A percentile compares a stretch with the other conserved stretches of the same genome.
Conservation (phyloP, 2,888 invertebrate genomes). For the Ochropacha duplaris region DNA sequence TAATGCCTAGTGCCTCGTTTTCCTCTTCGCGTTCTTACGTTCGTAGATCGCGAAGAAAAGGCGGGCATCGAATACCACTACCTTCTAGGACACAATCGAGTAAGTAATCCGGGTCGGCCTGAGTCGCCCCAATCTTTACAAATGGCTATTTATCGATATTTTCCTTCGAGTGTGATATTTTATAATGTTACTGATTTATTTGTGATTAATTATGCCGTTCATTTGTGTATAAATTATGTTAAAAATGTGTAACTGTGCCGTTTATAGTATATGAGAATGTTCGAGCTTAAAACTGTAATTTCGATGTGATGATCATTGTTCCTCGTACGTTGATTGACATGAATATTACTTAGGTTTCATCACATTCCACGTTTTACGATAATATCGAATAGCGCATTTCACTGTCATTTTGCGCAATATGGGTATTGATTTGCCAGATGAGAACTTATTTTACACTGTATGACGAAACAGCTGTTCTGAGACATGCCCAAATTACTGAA, state of each 20-base stretch:
- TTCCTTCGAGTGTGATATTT: conserved; percentile 45
- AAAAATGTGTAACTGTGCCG: conserved; percentile 18
- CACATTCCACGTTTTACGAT: conserved; percentile 46
- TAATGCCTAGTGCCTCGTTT: conserved; percentile 97
- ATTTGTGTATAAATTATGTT: conserved; percentile 19
- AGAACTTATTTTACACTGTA: conserved; percentile 68
- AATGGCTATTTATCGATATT: conserved; percentile 62
- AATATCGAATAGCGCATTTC: conserved; percentile 67
- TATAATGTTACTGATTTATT: conserved; percentile 26
- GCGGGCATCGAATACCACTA: conserved; percentile 92
- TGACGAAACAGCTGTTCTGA: conserved; percentile 78
- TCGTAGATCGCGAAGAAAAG: conserved; percentile 95
- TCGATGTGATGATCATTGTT: conserved; percentile 64
- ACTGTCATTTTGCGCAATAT: conserved; percentile 80
- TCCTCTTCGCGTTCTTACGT: conserved; percentile 96
- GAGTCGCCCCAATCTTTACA: conserved; percentile 67
- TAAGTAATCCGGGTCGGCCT: conserved; percentile 84
- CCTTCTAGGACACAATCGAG: conserved; percentile 92
- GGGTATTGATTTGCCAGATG: conserved; percentile 77
- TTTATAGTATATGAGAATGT: conserved; percentile 30
- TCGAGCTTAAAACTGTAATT: conserved; percentile 45
- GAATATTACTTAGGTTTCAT: conserved; percentile 54
- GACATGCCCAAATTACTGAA: conserved; percentile 33
- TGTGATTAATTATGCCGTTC: conserved; percentile 14
- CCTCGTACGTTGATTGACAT: conserved; percentile 59